Evolutionary conservation across 2,797 vertebrate genomes (phyloP), one percentile per base, ranked within the genome.

Genomic region (Sebastes steindachneri): DNA sequence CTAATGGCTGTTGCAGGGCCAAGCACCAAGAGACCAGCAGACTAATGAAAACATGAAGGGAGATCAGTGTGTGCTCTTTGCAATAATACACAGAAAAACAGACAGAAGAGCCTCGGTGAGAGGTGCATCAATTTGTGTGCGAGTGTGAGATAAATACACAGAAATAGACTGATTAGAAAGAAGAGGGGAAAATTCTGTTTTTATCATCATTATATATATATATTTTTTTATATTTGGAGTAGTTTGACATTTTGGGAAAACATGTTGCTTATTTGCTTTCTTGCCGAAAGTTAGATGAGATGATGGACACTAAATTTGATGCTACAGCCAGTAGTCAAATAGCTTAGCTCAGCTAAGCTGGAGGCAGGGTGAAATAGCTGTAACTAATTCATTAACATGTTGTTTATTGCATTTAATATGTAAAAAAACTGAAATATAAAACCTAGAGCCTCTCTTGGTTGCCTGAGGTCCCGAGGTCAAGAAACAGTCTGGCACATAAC

Each of bases 1-100:
- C 86, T 93, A 93, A 93, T 92, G 90, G 90, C 92, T 86, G 82
- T 86, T 86, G 85, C 83, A 45, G 79, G 82, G 83, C 79, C 57
- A 70, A 84, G 82, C 74, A 80, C 83, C 68, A 76, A 77, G 88
- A 87, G 87, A 88, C 41, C 83, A 59, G 77, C 67, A 78, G 67
- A 68, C 80, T 92, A 91, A 92, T 92, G 82, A 93, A 86, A 92
- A 85, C 81, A 78, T 74, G 78, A 67, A 58, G 68, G 73, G 64
- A 83, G 85, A 86, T 69, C 85, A 84, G 78, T 29, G 31, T 86
- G 85, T 86, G 78, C 79, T 86, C 68, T 86, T 78, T 84, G 84
- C 41, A 48, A 19, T 82, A 88, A 85, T 65, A 55, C 64, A 71
- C 70, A 80, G 68, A 86, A 81, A 80, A 89, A 86, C 67, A 87